Evolutionary conservation across 2,113 vertebrate genomes (phyloP), one percentile per base, ranked within the genome.

Genomic region (Gallinago jamesoni): DNA sequence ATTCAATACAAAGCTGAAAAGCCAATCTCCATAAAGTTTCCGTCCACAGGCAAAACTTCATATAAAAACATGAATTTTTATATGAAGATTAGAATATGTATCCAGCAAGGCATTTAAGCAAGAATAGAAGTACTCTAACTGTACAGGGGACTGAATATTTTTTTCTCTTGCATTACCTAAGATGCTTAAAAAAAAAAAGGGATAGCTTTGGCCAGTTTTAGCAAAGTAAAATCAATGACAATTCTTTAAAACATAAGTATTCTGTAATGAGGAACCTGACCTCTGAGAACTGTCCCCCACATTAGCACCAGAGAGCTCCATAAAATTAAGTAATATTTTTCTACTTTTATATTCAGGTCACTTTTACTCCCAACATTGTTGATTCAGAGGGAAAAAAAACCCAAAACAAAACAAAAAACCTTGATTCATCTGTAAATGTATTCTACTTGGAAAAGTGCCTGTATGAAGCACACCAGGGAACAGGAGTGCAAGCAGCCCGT

Each of bases 391-490:
- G 0, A 35, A 0, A 15, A 30, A 35, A 64, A 55, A 77, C 33
- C 4, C 47, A 43, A 43, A 43, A 16, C 41, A 39, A 39, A 39
- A 43, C 41, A 43, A 43, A 43, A 43, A 43, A 43, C 43, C 77
- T 89, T 79, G 70, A 68, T 84, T 94, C 68, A 77, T 93, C 86
- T 80, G 84, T 84, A 84, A 97, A 96, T 89, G 57, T 90, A 97
- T 94, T 94, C 72, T 74, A 72, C 94, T 93, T 97, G 89, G 68
- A 88, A 94, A 96, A 93, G 67, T 52, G 59, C 50, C 91, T 84
- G 69, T 55, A 94, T 87, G 94, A 95, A 94, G 67, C 92, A 68
- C 95, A 94, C 94, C 89, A 89, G 95, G 96, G 97, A 97, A 94
- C 41, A 10, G 60, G 62, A 87, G 90, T 43, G 63, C 93, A 95